Evolutionary conservation across 2,113 vertebrate species (phyloP), one percentile per base, ranked within the genome.

Genomic region (Semicossyphus pulcher): DNA sequence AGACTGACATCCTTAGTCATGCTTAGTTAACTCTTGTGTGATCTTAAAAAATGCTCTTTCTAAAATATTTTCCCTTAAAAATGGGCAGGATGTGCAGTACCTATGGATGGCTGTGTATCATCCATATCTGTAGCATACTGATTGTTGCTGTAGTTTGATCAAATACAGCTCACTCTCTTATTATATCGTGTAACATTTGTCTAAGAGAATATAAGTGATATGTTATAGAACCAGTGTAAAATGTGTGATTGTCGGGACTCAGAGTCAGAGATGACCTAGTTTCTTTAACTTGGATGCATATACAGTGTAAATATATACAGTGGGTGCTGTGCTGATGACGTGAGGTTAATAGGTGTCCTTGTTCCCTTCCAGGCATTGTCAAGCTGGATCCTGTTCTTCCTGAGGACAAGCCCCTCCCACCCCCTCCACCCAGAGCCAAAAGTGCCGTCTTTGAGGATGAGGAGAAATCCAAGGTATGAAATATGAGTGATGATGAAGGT

Each of bases 361-460:
- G 72, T 83, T 60, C 62, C 64, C 81, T 89, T 89, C 49, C 92
- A 99, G 98, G 98, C 10, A 99, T 99, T 78, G 94, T 99, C 71
- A 98, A 98, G 80, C 92, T 94, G 4, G 96, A 99, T 87, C 97
- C 97, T 3, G 94, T 93, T 58, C 94, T 99, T 83, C 95, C 96
- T 0, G 93, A 96, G 0, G 96, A 97, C 0, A 89, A 92, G 32
- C 80, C 93, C 74, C 93, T 97, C 21, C 92, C 93, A 0, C 91
- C 89, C 0, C 96, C 95, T 29, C 91, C 96, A 9, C 94, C 97
- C 14, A 94, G 96, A 79, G 92, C 94, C 44, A 96, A 95, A 90
- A 97, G 94, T 58, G 92, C 95, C 15, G 94, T 99, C 72, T 99
- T 99, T 90, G 97, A 99, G 76, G 97, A 99, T 47, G 97, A 99